Conservation (phyloP, 2,797 vertebrate species). For the Telmatherina bonti region DNA sequence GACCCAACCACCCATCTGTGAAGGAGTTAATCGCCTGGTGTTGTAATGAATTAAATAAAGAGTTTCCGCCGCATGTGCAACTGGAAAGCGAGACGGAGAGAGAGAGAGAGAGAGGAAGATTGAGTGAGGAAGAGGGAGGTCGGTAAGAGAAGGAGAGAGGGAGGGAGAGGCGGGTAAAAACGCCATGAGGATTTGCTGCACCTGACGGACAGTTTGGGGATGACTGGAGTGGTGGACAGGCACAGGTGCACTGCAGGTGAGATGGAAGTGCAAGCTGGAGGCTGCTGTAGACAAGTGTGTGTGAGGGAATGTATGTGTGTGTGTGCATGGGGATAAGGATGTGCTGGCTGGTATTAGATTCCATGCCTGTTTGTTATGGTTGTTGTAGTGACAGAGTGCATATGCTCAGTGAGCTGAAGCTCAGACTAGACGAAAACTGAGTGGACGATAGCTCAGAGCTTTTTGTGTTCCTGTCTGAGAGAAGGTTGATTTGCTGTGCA, state of each 20-base stretch:
- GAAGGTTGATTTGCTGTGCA: slow-evolving; percentile 20
- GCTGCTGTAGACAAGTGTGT: slow-evolving; percentile 32
- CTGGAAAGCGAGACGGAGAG: slow-evolving; percentile 65
- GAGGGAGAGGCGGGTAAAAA: slow-evolving; percentile 63
- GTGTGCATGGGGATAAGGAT: slow-evolving; percentile 10
- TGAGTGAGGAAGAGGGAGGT: slow-evolving; percentile 55
- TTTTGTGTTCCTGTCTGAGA: slow-evolving; percentile 25
- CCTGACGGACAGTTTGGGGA: slow-evolving; percentile 74
- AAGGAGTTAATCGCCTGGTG: slow-evolving; percentile 83
- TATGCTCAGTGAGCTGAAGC: slow-evolving; percentile 43
- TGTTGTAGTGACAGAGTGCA: slow-evolving; percentile 70
- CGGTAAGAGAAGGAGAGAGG: slow-evolving; percentile 53
- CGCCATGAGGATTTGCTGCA: slow-evolving; percentile 70
- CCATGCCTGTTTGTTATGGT: slow-evolving; percentile 73
- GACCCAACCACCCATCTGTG: slow-evolving; percentile 71
- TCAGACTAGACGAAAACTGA: slow-evolving; percentile 42
- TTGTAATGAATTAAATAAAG: slow-evolving; percentile 87
- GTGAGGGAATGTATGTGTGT: slow-evolving; percentile 23
- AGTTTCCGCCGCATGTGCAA: slow-evolving; percentile 79
- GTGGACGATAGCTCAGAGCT: slow-evolving; percentile 35
- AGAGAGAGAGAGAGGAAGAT: slow-evolving; percentile 42
- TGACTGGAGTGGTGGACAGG: slow-evolving; percentile 75
- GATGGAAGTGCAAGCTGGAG: slow-evolving; percentile 43
- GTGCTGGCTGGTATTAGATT: slow-evolving; percentile 59
- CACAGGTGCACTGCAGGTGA: slow-evolving; percentile 81